Percentiles rank a stretch among this genome's conserved stretches.
These are phyloP conservation scores for Cistogaster globosa DNA, from an alignment of 2,888 invertebrate genomes.

Conservation along the genomic window DNA sequence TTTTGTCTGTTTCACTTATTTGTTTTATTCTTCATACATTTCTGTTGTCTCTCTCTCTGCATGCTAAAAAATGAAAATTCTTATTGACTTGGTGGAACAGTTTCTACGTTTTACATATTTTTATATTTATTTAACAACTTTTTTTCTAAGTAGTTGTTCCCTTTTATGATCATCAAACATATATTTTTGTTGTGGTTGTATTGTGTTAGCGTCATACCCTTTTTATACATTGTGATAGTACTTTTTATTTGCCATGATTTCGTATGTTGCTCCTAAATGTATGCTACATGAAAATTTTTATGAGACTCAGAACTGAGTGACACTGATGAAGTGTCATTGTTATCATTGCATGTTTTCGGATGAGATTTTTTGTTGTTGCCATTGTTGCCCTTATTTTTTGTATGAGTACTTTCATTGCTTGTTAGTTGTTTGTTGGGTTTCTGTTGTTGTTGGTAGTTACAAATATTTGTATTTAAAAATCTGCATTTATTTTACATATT, in stretches of 20 bases:
- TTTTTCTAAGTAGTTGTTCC: constrained; percentile 2
- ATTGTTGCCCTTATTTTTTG: constrained; percentile 23
- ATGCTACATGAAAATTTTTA: constrained; percentile 25
- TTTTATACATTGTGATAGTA: constrained; percentile 20
- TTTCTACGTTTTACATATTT: constrained; percentile 26
- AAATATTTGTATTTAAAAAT: not conserved
- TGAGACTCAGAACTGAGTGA: constrained; percentile 67
- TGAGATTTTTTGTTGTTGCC: not conserved
- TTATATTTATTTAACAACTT: constrained; percentile 6
- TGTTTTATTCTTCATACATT: constrained; percentile 1
- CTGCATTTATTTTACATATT: too few relatives aligned
- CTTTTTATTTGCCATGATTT: constrained; percentile 20
- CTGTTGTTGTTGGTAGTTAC: constrained; percentile 8
- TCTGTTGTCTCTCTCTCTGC: not conserved
- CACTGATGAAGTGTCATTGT: constrained; percentile 73
- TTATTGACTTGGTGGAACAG: constrained; percentile 44
- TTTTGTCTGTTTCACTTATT: constrained; percentile 21
- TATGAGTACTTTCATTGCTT: constrained; percentile 32
- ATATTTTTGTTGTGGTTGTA: constrained; percentile 2
- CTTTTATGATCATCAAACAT: constrained; percentile 35
- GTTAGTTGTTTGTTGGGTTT: constrained; percentile 6
- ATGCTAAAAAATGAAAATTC: not conserved
- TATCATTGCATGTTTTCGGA: constrained; percentile 40
- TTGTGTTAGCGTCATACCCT: constrained; percentile 1
- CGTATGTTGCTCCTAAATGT: constrained; percentile 36